Evolutionary conservation across 2,797 vertebrate species (phyloP), one percentile per base, ranked within the genome.

Genomic region (Taenioides sp.): DNA sequence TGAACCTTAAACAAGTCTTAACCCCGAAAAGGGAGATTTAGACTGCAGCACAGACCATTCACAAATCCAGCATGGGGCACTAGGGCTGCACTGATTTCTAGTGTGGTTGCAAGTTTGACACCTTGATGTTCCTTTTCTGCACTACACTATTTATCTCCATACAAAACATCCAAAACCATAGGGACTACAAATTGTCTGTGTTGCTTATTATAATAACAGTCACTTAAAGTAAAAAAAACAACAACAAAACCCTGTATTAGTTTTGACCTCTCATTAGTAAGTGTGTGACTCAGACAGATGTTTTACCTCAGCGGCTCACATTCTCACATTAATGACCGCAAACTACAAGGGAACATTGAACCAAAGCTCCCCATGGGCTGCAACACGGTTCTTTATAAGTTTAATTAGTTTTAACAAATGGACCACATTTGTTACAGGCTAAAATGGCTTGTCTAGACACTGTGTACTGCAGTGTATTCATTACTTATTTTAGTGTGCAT

Each of bases 281-380:
- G 69, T 72, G n/a, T 20, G 2, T 54, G 20, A 10, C 52, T 54
- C 22, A 66, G 77, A 72, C 22, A 10, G 70, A 67, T 67, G 75
- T 70, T 71, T 83, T 10, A 37, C 34, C 9, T 64, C 70, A n/a
- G n/a, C n/a, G n/a, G n/a, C n/a, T n/a, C 67, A 54, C 82, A 83
- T 89, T 90, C 88, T 77, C 86, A 88, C 84, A 85, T 88, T 83
- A 85, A 74, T 86, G 23, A 73, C 63, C 80, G 78, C 34, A 12
- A 47, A 16, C 43, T 81, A 76, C n/a, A n/a, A 0, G 28, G 9
- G 7, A 5, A 65, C 63, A 37, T 7, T 61, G 59, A 22, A 43
- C 22, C 7, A 16, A 43, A 55, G 50, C 50, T 47, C 43, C 54
- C 28, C 25, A 43, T 1, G 65, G 1, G 59, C 27, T 50, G 12